Evolutionary conservation across 2,888 invertebrate genomes (phyloP).

Genomic region (Nymphalis polychloros): DNA sequence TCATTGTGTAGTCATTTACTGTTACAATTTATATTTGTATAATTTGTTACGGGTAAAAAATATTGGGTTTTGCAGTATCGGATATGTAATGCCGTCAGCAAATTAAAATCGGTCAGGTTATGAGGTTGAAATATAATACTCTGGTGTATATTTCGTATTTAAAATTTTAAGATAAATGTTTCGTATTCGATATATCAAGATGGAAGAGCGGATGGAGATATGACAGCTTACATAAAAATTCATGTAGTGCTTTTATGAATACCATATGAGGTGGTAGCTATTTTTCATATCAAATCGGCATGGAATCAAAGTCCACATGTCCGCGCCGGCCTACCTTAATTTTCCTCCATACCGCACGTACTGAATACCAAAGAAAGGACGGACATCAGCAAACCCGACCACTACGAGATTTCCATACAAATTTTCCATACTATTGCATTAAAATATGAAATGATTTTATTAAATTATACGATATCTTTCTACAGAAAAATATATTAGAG

Average conservation of each 20-base stretch:
- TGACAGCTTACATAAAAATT: slow-evolving; percentile 54
- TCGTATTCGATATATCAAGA: not conserved
- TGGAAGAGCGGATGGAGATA: slow-evolving; percentile 13
- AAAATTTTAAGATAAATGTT: not conserved
- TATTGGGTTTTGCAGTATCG: slow-evolving; percentile 27
- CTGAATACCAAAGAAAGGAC: slow-evolving; percentile 69
- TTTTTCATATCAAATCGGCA: slow-evolving; percentile 15
- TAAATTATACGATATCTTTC: slow-evolving; percentile 44
- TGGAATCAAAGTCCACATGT: slow-evolving; percentile 65
- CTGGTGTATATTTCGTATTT: not conserved
- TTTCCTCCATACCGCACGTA: slow-evolving; percentile 62
- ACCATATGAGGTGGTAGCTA: slow-evolving; percentile 63
- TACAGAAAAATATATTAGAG: slow-evolving; percentile 32
- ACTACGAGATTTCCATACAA: slow-evolving; percentile 63
- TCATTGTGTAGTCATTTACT: not conserved
- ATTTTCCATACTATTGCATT: slow-evolving; percentile 52
- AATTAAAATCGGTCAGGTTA: slow-evolving; percentile 24
- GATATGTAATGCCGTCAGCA: slow-evolving; percentile 22
- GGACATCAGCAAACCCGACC: slow-evolving; percentile 59
- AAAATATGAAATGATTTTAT: slow-evolving; percentile 47
- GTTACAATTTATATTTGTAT: slow-evolving; percentile 14
- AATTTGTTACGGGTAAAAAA: slow-evolving; percentile 23
- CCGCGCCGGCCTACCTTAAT: slow-evolving; percentile 73
- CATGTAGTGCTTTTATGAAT: slow-evolving; percentile 66
- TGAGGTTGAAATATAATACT: slow-evolving; percentile 14